phyloP scores from a whole-genome alignment of 2,888 invertebrate genomes.

The Dolomedes plantarius region DNA sequence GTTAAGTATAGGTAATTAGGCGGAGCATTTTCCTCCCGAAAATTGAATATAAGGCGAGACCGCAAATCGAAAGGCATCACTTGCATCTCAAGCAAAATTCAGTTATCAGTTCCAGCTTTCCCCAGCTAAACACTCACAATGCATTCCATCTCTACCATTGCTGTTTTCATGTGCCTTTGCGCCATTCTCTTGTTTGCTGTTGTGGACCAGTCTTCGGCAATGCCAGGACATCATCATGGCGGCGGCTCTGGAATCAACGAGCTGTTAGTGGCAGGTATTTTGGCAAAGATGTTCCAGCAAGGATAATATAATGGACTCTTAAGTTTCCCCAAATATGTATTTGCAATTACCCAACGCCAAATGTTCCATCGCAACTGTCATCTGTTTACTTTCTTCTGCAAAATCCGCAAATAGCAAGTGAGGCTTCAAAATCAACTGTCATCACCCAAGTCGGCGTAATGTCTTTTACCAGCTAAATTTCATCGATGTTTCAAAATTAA shows the following conservation, averaged over 20 bases:
- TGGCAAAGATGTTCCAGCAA: conserved; percentile 43
- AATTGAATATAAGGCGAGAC: not conserved
- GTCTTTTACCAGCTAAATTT: too few relatives aligned
- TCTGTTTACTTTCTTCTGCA: too few relatives aligned
- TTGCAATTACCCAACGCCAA: too few relatives aligned
- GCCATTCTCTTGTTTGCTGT: conserved; percentile 5
- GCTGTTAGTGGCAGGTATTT: conserved; percentile 41
- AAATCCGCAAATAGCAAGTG: too few relatives aligned
- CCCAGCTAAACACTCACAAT: not conserved
- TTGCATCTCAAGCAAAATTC: not conserved
- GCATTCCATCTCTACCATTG: not conserved
- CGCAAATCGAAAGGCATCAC: not conserved
- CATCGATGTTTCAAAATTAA: too few relatives aligned
- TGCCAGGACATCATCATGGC: conserved; percentile 17
- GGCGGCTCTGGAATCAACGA: conserved; percentile 4
- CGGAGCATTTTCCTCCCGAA: not conserved
- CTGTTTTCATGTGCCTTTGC: conserved; percentile 4
- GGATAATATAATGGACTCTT: too few relatives aligned
- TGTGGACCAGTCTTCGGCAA: conserved; percentile 15
- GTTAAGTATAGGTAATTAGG: not conserved
- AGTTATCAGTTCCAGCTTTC: not conserved
- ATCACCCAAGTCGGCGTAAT: too few relatives aligned
- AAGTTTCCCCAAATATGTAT: too few relatives aligned
- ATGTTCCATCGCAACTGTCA: too few relatives aligned
- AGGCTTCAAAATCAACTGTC: too few relatives aligned